Evolutionary conservation across 2,888 invertebrate species (phyloP).

Genomic region (Uloborus plumipes): DNA sequence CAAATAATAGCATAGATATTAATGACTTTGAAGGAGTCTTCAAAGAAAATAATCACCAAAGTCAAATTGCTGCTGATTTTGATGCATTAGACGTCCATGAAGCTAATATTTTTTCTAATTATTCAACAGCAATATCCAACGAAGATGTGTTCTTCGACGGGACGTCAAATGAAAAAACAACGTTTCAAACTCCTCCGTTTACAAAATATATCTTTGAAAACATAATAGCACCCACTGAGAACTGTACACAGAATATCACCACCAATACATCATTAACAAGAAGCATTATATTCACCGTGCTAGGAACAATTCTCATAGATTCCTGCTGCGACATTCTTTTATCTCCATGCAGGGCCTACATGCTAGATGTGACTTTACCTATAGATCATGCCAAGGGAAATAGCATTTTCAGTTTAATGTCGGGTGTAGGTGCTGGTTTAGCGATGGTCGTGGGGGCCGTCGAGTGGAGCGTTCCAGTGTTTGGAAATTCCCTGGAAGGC

Average conservation of each 20-base stretch:
- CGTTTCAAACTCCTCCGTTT: too few relatives aligned
- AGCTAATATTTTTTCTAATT: too few relatives aligned
- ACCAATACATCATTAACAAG: conserved; percentile 77
- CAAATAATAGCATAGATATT: too few relatives aligned
- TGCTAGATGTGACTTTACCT: conserved; percentile 90
- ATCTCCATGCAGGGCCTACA: conserved; percentile 92
- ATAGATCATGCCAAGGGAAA: conserved; percentile 93
- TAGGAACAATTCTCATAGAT: conserved; percentile 94
- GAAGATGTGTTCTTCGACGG: too few relatives aligned
- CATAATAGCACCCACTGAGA: conserved; percentile 69
- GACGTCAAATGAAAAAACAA: too few relatives aligned
- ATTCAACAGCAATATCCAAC: too few relatives aligned
- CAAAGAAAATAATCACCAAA: too few relatives aligned
- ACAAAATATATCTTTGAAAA: conserved; percentile 5
- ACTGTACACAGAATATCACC: not conserved
- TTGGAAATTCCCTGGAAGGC: conserved; percentile 85
- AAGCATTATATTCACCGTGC: conserved; percentile 90
- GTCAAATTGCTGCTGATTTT: too few relatives aligned
- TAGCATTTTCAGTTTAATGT: conserved; percentile 96
- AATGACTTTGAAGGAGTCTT: too few relatives aligned
- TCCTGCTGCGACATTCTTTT: conserved; percentile 97
- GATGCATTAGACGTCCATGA: too few relatives aligned
- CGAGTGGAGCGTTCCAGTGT: conserved; percentile 89
- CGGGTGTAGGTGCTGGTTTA: conserved; percentile 93
- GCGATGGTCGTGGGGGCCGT: conserved; percentile 92